phyloP scores from a whole-genome alignment of 2,888 invertebrate species.

The Plagodis pulveraria region DNA sequence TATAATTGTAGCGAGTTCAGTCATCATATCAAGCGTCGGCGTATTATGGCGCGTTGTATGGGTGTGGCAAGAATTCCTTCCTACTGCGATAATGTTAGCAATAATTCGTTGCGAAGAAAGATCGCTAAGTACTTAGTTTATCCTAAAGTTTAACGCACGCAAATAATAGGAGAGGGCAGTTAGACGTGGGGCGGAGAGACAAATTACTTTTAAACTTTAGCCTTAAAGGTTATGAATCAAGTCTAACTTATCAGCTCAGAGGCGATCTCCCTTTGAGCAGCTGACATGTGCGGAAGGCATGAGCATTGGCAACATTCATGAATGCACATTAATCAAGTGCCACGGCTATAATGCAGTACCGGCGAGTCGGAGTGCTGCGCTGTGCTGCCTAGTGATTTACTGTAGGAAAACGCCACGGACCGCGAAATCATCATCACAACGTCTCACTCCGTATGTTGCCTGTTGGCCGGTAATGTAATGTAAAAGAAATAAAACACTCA shows the following conservation, averaged over 20 bases:
- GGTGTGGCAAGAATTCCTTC: constrained; percentile 46
- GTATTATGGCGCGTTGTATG: constrained; percentile 51
- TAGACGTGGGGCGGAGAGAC: constrained; percentile 12
- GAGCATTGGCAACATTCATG: constrained; percentile 53
- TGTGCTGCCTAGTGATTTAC: constrained; percentile 24
- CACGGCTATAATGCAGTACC: constrained; percentile 45
- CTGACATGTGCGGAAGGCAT: constrained; percentile 49
- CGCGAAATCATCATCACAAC: constrained; percentile 45
- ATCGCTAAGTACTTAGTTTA: constrained; percentile 1
- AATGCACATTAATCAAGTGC: constrained; percentile 62
- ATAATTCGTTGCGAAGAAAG: constrained; percentile 11
- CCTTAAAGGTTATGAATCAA: constrained; percentile 31
- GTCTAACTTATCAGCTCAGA: constrained; percentile 26
- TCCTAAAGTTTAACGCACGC: constrained; percentile 6
- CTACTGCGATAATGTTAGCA: constrained; percentile 39
- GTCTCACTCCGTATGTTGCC: constrained; percentile 45
- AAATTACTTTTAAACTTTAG: constrained; percentile 30
- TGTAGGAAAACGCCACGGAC: constrained; percentile 23
- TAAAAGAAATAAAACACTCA: constrained; percentile 33
- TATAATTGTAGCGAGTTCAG: constrained; percentile 53
- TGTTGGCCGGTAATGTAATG: constrained; percentile 19
- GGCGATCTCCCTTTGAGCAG: constrained; percentile 29
- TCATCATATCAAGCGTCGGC: constrained; percentile 50
- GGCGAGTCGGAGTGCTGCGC: constrained; percentile 18
- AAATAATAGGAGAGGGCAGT: constrained; percentile 6